Evolutionary conservation across 2,113 vertebrate species (phyloP).

Genomic region (Chlamydotis undulata): DNA sequence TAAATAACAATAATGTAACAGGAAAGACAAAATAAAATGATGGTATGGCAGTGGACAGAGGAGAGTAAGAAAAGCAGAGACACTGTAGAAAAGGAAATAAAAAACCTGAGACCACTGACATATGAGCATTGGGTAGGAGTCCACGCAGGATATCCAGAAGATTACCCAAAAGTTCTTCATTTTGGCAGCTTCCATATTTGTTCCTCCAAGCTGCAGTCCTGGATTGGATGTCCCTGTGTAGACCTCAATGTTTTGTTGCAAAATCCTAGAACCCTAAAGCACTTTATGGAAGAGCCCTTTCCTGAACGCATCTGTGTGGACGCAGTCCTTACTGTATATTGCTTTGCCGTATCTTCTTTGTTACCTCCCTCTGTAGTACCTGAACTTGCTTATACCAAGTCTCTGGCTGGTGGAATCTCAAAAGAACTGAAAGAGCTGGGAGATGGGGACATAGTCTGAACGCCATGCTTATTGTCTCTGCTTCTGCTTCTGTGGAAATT

Average conservation of each 20-base stretch:
- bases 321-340: neutral
- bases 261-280: neutral
- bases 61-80: neutral
- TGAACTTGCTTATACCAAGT: neutral
- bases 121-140: neutral
- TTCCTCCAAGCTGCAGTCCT: neutral
- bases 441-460: neutral
- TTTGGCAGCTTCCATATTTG: neutral
- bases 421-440: neutral
- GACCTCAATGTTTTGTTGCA: neutral
- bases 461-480: neutral
- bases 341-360: neutral
- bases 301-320: neutral
- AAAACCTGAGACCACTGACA: neutral
- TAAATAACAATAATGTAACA: neutral
- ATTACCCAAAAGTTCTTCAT: neutral
- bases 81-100: neutral
- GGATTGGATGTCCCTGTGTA: neutral
- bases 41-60: neutral
- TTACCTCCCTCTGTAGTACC: neutral
- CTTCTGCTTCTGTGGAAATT: neutral
- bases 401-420: neutral
- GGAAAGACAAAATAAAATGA: neutral
- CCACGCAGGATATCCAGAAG: neutral
- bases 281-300: neutral